Evolutionary conservation across 2,888 invertebrate species (phyloP), one percentile per base, ranked within the genome.

Genomic region (Cheilosia pagana): DNA sequence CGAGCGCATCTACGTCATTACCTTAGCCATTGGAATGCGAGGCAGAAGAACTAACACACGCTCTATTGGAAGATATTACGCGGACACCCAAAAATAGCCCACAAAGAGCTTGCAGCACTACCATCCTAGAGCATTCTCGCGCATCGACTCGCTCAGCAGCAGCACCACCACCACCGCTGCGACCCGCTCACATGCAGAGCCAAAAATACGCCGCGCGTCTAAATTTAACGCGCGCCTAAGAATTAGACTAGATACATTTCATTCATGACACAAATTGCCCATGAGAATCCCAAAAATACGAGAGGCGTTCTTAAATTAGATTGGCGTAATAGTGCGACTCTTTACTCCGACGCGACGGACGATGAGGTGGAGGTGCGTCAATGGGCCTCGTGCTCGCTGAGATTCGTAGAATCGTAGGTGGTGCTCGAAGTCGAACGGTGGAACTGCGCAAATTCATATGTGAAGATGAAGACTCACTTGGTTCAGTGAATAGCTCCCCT

Each of bases 201-300:
- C 81, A 68, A 81, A 81, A 81, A 81, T 86, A 86, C 71, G 52
- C 72, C 50, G 72, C 68, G 53, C 52, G 31, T 63, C 86, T 86
- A 86, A 45, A 85, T 85, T 55, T 85, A 85, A 72, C 41, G 57
- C 72, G 41, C 77, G 67, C 76, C 76, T 39, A 72, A 81, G 52
- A 72, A 68, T 81, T 81, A 81, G 81, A 81, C 75, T 81, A 86
- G 85, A 81, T 86, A 86, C 81, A 81, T 86, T 86, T 86, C 85
- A 86, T 86, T 86, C 85, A 86, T 86, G 85, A 86, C 86, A 86
- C 86, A 86, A 86, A 77, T 86, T 86, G 76, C 81, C 86, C 81
- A 86, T 86, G 86, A 86, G 86, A 76, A 72, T 72, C 71, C 86
- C 75, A 81, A 86, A 86, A 81, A 81, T 86, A 86, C 72, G 76